Percentiles rank a stretch among this genome's conserved stretches.
Evolutionary conservation across 1,140 invertebrate species (phyloP).

Genomic region (Carposina sasakii): DNA sequence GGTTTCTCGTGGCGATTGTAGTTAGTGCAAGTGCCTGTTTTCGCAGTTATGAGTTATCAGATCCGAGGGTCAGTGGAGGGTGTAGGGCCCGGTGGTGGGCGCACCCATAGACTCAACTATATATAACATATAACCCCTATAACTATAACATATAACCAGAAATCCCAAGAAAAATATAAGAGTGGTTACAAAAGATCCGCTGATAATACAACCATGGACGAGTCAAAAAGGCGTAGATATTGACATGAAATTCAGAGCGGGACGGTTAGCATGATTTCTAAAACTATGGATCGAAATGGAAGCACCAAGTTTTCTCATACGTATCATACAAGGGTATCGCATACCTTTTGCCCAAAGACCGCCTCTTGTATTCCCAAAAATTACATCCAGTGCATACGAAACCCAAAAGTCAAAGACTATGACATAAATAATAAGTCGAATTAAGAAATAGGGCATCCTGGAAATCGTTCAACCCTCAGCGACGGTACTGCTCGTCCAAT

Average conservation of each 20-base stretch:
- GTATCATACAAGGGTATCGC: neutral
- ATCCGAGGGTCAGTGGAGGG: no score
- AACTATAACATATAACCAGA: no score
- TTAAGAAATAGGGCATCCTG: neutral
- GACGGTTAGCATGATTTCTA: neutral
- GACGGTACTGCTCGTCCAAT: slow-evolving; percentile 18
- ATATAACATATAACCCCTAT: no score
- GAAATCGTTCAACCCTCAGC: neutral
- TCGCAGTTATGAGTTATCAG: no score
- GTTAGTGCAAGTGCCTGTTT: no score
- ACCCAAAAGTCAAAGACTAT: neutral
- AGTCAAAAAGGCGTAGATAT: neutral
- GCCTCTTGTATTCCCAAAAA: neutral
- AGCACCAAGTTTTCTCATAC: neutral
- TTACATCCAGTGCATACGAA: neutral
- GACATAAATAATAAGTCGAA: neutral
- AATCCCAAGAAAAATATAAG: no score
- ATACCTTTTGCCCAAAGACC: neutral
- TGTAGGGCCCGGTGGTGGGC: no score
- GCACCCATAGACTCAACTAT: no score
- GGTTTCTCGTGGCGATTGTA: no score
- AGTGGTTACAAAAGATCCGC: no score
- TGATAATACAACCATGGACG: no score
- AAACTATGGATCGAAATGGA: neutral
- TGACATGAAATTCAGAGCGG: neutral